Evolutionary conservation across 2,888 invertebrate species (phyloP).

Genomic region (Papilio elwesi): DNA sequence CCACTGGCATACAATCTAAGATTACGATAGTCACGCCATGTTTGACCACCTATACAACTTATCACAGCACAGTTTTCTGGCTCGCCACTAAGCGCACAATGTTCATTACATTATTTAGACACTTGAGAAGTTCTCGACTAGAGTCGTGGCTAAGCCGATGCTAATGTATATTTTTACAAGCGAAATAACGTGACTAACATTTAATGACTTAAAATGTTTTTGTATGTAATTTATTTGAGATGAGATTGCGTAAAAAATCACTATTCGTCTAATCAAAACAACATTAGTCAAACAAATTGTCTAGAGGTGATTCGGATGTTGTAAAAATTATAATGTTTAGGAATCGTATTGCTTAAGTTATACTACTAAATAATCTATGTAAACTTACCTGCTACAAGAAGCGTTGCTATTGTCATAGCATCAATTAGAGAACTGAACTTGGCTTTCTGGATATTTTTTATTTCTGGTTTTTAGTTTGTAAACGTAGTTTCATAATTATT

Average conservation of each 20-base stretch:
- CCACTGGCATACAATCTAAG: slow-evolving; percentile 40
- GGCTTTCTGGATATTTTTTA: too few relatives aligned
- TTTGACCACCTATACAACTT: slow-evolving; percentile 19
- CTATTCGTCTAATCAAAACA: slow-evolving; percentile 77
- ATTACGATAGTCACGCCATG: slow-evolving; percentile 45
- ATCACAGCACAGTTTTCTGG: slow-evolving; percentile 27
- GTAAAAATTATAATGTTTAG: slow-evolving; percentile 55
- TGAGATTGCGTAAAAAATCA: slow-evolving; percentile 62
- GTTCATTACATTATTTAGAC: slow-evolving; percentile 51
- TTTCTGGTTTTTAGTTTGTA: too few relatives aligned
- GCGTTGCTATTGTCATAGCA: neutral
- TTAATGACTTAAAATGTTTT: slow-evolving; percentile 44
- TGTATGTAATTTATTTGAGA: slow-evolving; percentile 53
- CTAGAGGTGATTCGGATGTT: slow-evolving; percentile 55
- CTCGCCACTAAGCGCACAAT: slow-evolving; percentile 47
- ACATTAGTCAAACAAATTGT: slow-evolving; percentile 70
- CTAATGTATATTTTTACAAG: slow-evolving; percentile 59
- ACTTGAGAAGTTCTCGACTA: slow-evolving; percentile 52
- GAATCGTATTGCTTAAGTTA: slow-evolving; percentile 27
- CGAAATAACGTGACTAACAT: slow-evolving; percentile 60
- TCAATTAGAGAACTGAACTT: too few relatives aligned
- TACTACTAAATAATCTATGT: slow-evolving; percentile 43
- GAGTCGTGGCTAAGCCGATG: slow-evolving; percentile 50
- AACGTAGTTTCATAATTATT: too few relatives aligned
- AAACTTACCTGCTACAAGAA: neutral